Conservation (phyloP, 2,888 invertebrate genomes). For the Drosophila fungiperda region DNA sequence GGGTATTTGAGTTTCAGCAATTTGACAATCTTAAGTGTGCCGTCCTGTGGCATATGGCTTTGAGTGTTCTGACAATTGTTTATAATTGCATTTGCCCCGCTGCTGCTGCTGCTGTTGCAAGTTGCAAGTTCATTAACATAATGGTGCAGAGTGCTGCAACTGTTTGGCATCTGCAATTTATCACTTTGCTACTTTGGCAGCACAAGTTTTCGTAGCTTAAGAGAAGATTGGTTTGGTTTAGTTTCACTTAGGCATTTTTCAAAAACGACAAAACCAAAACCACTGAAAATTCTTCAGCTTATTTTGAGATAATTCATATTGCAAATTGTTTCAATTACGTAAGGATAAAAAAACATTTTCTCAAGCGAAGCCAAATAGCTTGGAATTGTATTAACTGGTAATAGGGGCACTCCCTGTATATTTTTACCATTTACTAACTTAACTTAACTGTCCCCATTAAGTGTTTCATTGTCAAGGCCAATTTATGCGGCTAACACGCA, state of each 20-base stretch:
- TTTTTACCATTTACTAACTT: slow-evolving; percentile 6
- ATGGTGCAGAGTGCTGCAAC: slow-evolving; percentile 20
- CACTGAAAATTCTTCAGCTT: background rate
- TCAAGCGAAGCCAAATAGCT: background rate
- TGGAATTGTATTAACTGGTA: too few relatives aligned
- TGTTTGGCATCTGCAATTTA: slow-evolving; percentile 12
- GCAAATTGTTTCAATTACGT: background rate
- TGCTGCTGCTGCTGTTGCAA: background rate
- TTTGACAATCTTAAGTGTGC: background rate
- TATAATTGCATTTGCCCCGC: slow-evolving; percentile 38
- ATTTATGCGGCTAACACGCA: slow-evolving; percentile 34
- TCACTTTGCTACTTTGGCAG: slow-evolving; percentile 1
- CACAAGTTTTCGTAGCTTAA: background rate
- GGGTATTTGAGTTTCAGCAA: background rate
- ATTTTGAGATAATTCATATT: background rate
- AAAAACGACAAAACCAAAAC: background rate
- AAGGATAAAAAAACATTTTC: background rate
- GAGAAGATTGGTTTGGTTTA: background rate
- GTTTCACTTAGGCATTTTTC: background rate
- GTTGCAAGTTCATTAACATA: slow-evolving; percentile 45
- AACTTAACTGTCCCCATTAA: slow-evolving; percentile 32
- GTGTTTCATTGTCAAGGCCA: slow-evolving; percentile 30
- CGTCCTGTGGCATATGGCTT: background rate
- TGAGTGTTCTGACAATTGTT: slow-evolving; percentile 3
- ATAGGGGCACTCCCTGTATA: background rate